phyloP scores from a whole-genome alignment of 1,140 invertebrate species.

The Heliconius eleuchia region DNA sequence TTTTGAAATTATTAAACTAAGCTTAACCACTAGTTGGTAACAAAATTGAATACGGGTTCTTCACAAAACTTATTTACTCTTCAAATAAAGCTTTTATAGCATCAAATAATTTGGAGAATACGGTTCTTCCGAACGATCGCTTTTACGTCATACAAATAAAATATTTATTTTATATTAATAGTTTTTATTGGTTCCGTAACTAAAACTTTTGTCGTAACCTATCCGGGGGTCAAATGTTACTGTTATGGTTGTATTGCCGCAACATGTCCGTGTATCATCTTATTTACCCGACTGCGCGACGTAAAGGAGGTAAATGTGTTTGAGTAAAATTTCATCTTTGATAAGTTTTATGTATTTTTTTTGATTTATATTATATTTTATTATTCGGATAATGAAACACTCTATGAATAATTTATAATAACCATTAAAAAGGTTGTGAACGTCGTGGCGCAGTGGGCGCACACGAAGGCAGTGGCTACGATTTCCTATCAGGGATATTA shows the following conservation, averaged over 20 bases:
- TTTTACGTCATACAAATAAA: slow-evolving; percentile 1
- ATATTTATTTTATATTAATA: slow-evolving; percentile 13
- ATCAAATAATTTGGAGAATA: background rate
- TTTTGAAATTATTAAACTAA: background rate
- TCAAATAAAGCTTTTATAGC: slow-evolving; percentile 6
- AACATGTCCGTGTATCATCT: background rate
- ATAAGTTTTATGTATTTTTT: no score
- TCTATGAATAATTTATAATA: no score
- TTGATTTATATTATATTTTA: no score
- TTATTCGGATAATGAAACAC: no score
- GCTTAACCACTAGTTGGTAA: background rate
- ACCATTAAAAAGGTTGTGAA: no score
- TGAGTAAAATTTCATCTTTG: no score
- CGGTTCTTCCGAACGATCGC: background rate
- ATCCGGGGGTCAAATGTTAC: background rate
- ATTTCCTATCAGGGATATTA: no score
- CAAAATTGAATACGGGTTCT: background rate
- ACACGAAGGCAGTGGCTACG: no score
- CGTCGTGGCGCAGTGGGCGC: no score
- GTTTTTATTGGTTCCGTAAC: background rate
- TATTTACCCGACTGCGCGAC: no score
- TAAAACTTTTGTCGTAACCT: slow-evolving; percentile 1
- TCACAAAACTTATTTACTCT: background rate
- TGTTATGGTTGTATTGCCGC: background rate
- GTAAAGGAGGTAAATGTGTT: no score